These are phyloP conservation scores for Aphelocoma californica DNA, from an alignment of 2,797 vertebrate genomes.

Conservation along the genomic window DNA sequence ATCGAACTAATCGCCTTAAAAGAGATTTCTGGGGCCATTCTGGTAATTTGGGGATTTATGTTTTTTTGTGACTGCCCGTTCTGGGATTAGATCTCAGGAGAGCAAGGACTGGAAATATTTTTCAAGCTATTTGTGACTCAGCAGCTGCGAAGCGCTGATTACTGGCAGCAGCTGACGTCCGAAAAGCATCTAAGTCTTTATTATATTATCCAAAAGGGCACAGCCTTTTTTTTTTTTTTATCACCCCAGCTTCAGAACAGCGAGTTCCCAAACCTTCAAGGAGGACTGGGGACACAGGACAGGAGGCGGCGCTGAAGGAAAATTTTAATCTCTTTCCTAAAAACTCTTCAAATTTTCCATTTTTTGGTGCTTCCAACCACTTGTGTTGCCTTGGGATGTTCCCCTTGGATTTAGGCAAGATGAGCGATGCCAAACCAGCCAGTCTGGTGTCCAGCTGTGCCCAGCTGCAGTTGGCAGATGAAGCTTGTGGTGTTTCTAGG, in stretches of 20 bases:
- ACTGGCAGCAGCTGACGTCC: constrained; percentile 43
- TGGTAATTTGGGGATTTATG: background rate
- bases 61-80: background rate
- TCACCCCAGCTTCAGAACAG: background rate
- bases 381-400: background rate
- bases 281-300: background rate
- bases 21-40: constrained; percentile 29
- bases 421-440: background rate
- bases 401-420: background rate
- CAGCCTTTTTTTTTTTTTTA: background rate
- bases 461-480: background rate
- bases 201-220: constrained; percentile 41
- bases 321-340: background rate
- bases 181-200: constrained; percentile 33
- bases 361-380: background rate
- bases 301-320: background rate
- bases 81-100: constrained; percentile 47
- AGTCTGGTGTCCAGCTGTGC: background rate
- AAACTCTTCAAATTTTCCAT: background rate
- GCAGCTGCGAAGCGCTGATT: constrained; percentile 54
- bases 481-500: background rate
- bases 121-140: constrained; percentile 54
- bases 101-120: constrained; percentile 34
- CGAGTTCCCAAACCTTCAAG: background rate
- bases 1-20: background rate